Percentiles rank a stretch among this genome's conserved stretches.
Conservation (phyloP, 2,888 invertebrate genomes). For the Leistus spinibarbis region DNA sequence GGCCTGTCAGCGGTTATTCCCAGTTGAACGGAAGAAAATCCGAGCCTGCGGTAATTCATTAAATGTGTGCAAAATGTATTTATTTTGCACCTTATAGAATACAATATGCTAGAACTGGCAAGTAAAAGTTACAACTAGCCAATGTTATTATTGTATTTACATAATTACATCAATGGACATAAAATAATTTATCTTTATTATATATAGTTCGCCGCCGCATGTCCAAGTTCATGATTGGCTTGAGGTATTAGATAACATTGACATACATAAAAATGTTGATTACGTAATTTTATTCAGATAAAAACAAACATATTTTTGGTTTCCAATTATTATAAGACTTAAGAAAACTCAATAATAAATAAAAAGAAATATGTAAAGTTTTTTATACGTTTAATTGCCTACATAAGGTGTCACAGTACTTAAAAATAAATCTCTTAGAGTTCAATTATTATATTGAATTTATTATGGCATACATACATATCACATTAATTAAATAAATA, state of each 20-base stretch:
- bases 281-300: too few relatives aligned
- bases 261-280: background rate
- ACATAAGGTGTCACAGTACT: background rate
- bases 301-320: too few relatives aligned
- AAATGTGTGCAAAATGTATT: background rate
- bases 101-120: too few relatives aligned
- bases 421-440: background rate
- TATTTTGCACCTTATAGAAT: too few relatives aligned
- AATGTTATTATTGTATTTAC: background rate
- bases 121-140: too few relatives aligned
- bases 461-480: background rate
- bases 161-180: background rate
- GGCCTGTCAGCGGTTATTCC: background rate
- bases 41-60: background rate
- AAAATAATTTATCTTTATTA: background rate
- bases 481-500: background rate
- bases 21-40: background rate
- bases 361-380: too few relatives aligned
- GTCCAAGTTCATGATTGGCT: background rate
- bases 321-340: too few relatives aligned
- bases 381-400: background rate
- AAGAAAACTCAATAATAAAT: too few relatives aligned
- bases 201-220: background rate
- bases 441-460: background rate
- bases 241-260: background rate